A percentile compares a stretch with the other conserved stretches of the same genome.
Evolutionary conservation across 2,113 vertebrate genomes (phyloP).

Genomic region (Neogobius melanostomus): DNA sequence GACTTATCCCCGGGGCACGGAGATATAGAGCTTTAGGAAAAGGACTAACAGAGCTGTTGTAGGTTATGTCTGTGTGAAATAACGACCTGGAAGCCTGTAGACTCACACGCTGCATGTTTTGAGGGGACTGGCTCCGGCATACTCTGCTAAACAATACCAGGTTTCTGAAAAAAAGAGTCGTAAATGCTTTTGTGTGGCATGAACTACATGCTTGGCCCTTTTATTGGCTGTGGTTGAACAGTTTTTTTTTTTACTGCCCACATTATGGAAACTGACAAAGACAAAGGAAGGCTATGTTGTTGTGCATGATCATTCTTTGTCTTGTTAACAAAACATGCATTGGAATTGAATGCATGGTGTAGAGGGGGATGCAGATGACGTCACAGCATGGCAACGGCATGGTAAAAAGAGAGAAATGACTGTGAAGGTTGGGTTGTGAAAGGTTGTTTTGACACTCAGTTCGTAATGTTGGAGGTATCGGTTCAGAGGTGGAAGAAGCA

Average conservation of each 20-base stretch:
- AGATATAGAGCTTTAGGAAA: slow-evolving; percentile 55
- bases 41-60: slow-evolving; percentile 46
- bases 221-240: slow-evolving; percentile 46
- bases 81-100: slow-evolving; percentile 62
- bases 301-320: slow-evolving; percentile 8
- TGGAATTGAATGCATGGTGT: not conserved
- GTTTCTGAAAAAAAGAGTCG: slow-evolving; percentile 40
- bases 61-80: slow-evolving; percentile 44
- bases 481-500: no score
- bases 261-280: slow-evolving; percentile 43
- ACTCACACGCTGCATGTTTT: slow-evolving; percentile 56
- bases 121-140: slow-evolving; percentile 29
- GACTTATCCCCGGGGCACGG: slow-evolving; percentile 38
- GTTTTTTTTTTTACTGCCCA: slow-evolving; percentile 49
- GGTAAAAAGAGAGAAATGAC: no score
- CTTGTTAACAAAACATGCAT: slow-evolving; percentile 6
- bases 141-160: slow-evolving; percentile 52
- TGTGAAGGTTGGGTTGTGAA: no score
- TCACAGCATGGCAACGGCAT: no score
- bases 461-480: no score
- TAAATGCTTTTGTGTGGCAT: slow-evolving; percentile 44
- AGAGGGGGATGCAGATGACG: no score
- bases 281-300: slow-evolving; percentile 6
- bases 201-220: slow-evolving; percentile 45
- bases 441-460: no score